Evolutionary conservation across 2,113 vertebrate genomes (phyloP).

Genomic region (Amphiprion ocellaris): DNA sequence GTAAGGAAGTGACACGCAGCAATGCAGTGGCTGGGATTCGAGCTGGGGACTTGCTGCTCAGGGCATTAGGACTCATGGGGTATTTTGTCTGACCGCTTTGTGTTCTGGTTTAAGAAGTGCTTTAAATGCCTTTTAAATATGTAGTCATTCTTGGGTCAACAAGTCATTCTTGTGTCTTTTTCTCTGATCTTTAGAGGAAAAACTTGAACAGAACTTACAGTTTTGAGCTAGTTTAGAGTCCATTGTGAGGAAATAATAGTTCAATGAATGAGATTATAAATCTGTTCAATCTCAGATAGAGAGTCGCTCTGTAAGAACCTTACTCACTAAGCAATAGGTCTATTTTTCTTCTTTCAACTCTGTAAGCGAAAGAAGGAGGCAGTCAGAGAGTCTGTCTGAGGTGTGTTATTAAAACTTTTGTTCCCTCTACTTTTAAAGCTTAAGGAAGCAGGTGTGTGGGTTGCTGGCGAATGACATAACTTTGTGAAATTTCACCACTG

Average conservation of each 20-base stretch:
- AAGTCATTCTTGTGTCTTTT: neutral
- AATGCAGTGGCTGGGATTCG: no score
- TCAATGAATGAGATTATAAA: conserved; percentile 27
- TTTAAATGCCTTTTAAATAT: conserved; percentile 24
- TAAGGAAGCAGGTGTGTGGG: conserved; percentile 2
- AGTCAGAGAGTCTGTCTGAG: neutral
- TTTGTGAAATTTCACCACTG: neutral
- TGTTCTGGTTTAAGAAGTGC: no score
- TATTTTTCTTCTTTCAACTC: conserved; percentile 21
- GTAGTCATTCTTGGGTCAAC: conserved; percentile 19
- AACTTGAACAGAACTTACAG: conserved; percentile 33
- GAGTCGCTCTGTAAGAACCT: neutral
- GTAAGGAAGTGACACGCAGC: no score
- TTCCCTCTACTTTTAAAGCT: conserved; percentile 10
- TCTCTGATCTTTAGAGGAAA: conserved; percentile 5
- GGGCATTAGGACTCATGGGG: no score
- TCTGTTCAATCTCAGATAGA: conserved; percentile 27
- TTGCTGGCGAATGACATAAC: conserved; percentile 3
- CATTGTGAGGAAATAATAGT: conserved; percentile 36
- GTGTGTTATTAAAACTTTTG: conserved; percentile 1
- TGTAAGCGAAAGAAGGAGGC: neutral
- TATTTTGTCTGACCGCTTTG: no score
- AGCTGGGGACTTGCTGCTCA: no score
- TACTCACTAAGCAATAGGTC: conserved; percentile 3
- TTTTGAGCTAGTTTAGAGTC: conserved; percentile 44